Conservation (phyloP, 2,113 vertebrate genomes). For the Apodemus speciosus region DNA sequence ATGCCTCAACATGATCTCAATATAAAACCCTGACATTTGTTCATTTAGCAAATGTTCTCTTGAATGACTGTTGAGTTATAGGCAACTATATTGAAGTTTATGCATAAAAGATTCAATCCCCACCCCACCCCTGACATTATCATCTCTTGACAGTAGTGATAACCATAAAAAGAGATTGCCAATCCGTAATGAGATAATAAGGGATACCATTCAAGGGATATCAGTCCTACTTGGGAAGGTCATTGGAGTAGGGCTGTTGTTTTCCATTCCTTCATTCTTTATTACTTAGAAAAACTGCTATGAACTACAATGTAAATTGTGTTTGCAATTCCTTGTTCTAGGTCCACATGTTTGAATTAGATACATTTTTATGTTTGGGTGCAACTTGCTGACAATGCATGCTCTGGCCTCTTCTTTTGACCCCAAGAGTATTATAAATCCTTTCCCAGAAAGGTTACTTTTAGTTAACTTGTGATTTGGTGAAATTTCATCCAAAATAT, state of each 20-base stretch:
- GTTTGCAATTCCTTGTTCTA: neutral
- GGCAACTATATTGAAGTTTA: neutral
- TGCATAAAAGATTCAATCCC: neutral
- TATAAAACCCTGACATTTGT: slow-evolving; percentile 50
- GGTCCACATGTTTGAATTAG: neutral
- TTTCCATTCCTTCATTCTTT: slow-evolving; percentile 16
- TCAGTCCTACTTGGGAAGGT: neutral
- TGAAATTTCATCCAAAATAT: slow-evolving; percentile 18
- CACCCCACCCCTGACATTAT: slow-evolving; percentile 3
- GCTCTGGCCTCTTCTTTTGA: neutral
- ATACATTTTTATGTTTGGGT: neutral
- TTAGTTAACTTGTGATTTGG: neutral
- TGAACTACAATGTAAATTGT: neutral
- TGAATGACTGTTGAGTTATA: slow-evolving; percentile 16
- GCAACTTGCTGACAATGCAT: neutral
- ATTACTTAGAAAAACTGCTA: slow-evolving; percentile 31
- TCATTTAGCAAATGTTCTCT: slow-evolving; percentile 56
- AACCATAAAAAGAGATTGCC: neutral
- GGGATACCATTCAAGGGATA: neutral
- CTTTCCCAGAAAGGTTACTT: neutral
- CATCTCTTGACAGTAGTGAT: neutral
- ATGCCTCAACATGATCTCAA: slow-evolving; percentile 36
- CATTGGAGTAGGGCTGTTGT: neutral
- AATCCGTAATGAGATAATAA: neutral
- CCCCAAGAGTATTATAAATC: neutral